Evolutionary conservation across 1,140 invertebrate genomes (phyloP), one percentile per base, ranked within the genome.

Genomic region (Spodoptera litura): DNA sequence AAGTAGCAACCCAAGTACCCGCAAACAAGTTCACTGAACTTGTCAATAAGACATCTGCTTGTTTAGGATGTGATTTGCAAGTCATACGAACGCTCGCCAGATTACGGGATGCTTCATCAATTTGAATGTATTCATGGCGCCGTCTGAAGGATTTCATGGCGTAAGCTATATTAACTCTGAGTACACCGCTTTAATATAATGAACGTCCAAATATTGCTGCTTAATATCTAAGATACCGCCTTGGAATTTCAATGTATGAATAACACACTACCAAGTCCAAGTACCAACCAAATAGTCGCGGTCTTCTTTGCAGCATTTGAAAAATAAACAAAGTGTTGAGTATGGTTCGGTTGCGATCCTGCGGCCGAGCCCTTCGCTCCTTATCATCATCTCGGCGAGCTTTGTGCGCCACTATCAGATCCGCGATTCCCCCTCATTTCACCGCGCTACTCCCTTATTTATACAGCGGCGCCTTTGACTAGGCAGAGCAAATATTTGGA

Each of bases 401-500:
- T 82, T 82, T 82, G 81, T 78, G 70, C 72, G 71, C 61, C 80
- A 51, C 75, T 82, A 86, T 86, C 83, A 81, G 85, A 86, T 86
- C 86, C 84, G 81, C 80, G 74, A 76, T 81, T 85, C 80, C 68
- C 76, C 55, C 64, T 78, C 79, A 78, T 72, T 58, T 59, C 68
- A 66, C 58, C 51, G 75, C 51, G 64, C 78, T 71, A 78, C 82
- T 83, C 82, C 87, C 81, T 84, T 88, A 88, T 88, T 88, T 86
- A 80, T 80, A 53, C 66, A 85, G 85, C 91, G 92, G 90, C 87
- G 82, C 85, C 85, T 94, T 94, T 94, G 92, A 89, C 86, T 87
- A 85, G 78, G 71, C 74, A 73, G 55, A 80, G 86, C 90, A 94
- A 94, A 94, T 93, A 90, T 94, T 94, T 94, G 88, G 86, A 79